Percentiles rank a stretch among this genome's conserved stretches.
These are phyloP conservation scores for Indicator maculatus DNA, from an alignment of 2,113 vertebrate genomes.

Conservation along the genomic window DNA sequence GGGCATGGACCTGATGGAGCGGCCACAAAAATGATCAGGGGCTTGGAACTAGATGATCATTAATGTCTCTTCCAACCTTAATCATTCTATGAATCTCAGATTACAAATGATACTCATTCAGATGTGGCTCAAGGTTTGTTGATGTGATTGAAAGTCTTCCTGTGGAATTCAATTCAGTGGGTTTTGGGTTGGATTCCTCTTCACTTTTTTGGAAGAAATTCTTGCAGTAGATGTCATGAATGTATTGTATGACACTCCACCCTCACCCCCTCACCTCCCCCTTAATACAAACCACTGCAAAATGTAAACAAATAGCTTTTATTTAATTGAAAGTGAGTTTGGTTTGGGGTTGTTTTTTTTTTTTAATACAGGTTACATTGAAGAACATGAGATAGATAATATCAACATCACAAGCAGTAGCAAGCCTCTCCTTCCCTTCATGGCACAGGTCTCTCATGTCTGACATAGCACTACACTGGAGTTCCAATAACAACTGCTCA, in stretches of 20 bases:
- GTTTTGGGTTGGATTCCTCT: not conserved
- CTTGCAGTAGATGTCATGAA: not conserved
- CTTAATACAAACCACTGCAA: not conserved
- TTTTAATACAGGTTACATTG: not conserved
- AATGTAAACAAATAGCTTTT: constrained; percentile 63
- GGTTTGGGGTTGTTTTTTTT: not conserved
- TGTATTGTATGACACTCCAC: not conserved
- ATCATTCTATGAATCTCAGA: not conserved
- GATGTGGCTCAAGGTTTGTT: not conserved
- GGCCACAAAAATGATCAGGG: too few relatives aligned
- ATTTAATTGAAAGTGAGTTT: constrained; percentile 22
- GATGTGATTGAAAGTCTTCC: not conserved
- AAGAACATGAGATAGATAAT: not conserved
- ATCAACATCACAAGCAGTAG: not conserved
- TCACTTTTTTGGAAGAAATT: not conserved
- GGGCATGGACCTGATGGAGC: too few relatives aligned
- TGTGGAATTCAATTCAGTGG: not conserved
- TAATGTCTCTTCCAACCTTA: too few relatives aligned
- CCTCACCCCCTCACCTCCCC: too few relatives aligned
- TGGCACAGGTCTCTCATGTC: not conserved
- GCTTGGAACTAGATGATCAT: too few relatives aligned
- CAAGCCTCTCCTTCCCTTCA: not conserved
- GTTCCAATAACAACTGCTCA: not conserved
- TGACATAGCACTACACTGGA: not conserved
- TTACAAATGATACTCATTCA: not conserved